Evolutionary conservation across 2,113 vertebrate genomes (phyloP), one percentile per base, ranked within the genome.

Genomic region (Lamprologus lemairii): DNA sequence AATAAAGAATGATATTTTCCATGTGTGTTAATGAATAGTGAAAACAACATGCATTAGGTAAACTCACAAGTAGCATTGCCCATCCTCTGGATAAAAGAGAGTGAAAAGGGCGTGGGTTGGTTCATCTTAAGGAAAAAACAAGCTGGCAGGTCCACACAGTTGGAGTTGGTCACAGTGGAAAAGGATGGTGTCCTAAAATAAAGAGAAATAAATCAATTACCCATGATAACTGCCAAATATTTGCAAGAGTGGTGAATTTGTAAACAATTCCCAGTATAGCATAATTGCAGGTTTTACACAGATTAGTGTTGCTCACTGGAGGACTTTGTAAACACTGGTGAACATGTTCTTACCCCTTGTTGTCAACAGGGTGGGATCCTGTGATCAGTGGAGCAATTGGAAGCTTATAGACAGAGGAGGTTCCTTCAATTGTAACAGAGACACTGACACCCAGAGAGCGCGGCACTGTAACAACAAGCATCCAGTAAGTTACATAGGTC

Each of bases 91-190:
- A 99, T 98, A 92, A 98, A 99, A 65, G 97, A 96, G 87, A 97
- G 96, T 7, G 98, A 99, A 89, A 99, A 98, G 13, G 99, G 98
- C 84, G 99, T 97, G 86, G 98, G 98, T 13, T 93, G 96, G 51
- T 98, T 98, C 95, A 99, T 98, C 89, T 99, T 99, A 83, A 99
- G 96, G 96, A 99, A 99, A 95, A 99, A 99, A 89, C 98, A 99
- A 28, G 98, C 98, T 10, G 99, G 99, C 85, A 99, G 95, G 81
- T 99, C 98, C 93, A 99, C 98, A 21, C 98, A 99, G 96, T 99
- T 99, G 84, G 99, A 97, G 95, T 98, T 99, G 81, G 98, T 99
- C 92, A 99, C 94, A 1, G 97, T 97, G 2, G 98, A 98, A 93
- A 99, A 99, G 1, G 98, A 99, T 0, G 98, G 98, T 7, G 98